phyloP scores from a whole-genome alignment of 2,113 vertebrate genomes.

The Spea bombifrons region DNA sequence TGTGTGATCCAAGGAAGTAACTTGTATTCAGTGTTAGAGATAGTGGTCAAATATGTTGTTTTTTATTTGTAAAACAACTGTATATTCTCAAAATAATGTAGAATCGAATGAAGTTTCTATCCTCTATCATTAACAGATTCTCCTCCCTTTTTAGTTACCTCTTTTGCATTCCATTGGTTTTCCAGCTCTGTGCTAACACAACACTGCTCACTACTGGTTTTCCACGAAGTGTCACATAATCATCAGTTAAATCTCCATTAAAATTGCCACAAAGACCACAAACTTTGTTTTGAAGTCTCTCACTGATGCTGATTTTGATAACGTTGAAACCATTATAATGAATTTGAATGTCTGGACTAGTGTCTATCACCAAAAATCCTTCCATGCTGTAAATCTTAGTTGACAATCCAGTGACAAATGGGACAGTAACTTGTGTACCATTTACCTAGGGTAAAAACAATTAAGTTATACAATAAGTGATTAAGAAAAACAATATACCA shows the following conservation, averaged over 20 bases:
- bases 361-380: conserved; percentile 94
- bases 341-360: conserved; percentile 88
- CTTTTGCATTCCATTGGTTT: conserved; percentile 98
- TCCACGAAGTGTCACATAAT: conserved; percentile 89
- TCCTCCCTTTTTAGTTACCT: conserved; percentile 69
- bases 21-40: too few relatives aligned
- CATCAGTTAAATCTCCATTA: conserved; percentile 87
- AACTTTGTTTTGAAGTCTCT: conserved; percentile 95
- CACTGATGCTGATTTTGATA: conserved; percentile 87
- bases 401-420: conserved; percentile 88
- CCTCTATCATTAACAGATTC: too few relatives aligned
- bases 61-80: too few relatives aligned
- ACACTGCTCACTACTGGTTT: conserved; percentile 85
- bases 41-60: too few relatives aligned
- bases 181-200: conserved; percentile 97
- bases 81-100: too few relatives aligned
- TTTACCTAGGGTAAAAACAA: conserved; percentile 77
- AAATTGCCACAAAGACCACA: conserved; percentile 97
- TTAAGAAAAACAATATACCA: too few relatives aligned
- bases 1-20: too few relatives aligned
- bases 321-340: conserved; percentile 92
- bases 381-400: conserved; percentile 90
- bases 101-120: too few relatives aligned
- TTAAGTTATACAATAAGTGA: too few relatives aligned
- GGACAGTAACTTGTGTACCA: conserved; percentile 86